A percentile compares a stretch with the other conserved stretches of the same genome.
These are phyloP conservation scores for Rhodinocichla rosea DNA, from an alignment of 2,113 vertebrate genomes.

Conservation along the genomic window DNA sequence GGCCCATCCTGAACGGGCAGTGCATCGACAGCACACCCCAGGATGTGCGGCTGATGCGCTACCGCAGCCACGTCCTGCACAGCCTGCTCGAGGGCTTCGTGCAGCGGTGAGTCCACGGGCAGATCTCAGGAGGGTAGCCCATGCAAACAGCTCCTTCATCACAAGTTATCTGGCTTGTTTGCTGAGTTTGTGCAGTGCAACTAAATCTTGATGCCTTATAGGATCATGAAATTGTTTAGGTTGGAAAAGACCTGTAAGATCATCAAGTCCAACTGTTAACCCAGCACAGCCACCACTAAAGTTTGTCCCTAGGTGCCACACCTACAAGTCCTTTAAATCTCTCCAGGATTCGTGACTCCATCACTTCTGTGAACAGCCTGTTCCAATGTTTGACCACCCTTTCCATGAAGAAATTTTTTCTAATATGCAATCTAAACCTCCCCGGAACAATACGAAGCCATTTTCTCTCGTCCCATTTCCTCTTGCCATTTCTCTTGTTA, in stretches of 20 bases:
- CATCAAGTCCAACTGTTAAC: fast-evolving
- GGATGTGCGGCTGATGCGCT: slow-evolving; percentile 95
- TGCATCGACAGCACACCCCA: slow-evolving; percentile 97
- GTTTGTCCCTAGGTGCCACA: background rate
- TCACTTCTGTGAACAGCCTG: background rate
- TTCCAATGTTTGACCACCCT: background rate
- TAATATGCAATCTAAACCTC: background rate
- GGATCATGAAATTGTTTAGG: background rate
- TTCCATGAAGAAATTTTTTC: background rate
- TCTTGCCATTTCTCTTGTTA: background rate
- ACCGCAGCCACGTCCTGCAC: slow-evolving; percentile 96
- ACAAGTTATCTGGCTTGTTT: background rate
- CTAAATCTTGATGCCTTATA: background rate
- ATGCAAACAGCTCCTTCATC: background rate
- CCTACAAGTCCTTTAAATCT: background rate
- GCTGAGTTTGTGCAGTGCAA: background rate
- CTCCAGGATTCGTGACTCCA: background rate
- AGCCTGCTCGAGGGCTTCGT: slow-evolving; percentile 98
- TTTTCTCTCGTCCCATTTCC: background rate
- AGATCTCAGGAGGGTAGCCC: background rate
- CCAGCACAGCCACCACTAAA: background rate
- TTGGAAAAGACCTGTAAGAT: background rate
- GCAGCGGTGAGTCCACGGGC: slow-evolving; percentile 82
- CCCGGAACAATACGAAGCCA: fast-evolving
- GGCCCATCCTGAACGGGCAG: slow-evolving; percentile 97